phyloP scores from a whole-genome alignment of 2,888 invertebrate species.

The Troides helena region DNA sequence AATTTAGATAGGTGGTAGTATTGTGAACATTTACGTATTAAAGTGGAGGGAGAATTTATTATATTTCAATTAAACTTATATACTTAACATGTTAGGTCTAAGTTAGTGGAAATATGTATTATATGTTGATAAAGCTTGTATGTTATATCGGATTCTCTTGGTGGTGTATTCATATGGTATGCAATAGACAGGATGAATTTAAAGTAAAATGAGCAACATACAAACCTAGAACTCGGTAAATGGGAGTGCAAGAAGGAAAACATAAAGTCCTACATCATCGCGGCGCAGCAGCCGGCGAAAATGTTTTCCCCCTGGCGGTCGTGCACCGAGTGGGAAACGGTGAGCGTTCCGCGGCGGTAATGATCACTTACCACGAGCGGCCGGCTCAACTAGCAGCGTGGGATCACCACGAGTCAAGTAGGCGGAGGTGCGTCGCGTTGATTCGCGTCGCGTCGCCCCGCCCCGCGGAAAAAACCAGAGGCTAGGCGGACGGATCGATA shows the following conservation, averaged over 20 bases:
- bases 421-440: slow-evolving; percentile 46
- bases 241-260: slow-evolving; percentile 20
- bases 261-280: slow-evolving; percentile 22
- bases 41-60: background rate
- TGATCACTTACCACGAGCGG: slow-evolving; percentile 44
- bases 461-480: slow-evolving; percentile 62
- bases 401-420: slow-evolving; percentile 35
- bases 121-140: slow-evolving; percentile 2
- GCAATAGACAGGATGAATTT: background rate
- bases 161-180: background rate
- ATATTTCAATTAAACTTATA: too few relatives aligned
- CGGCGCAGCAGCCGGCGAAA: slow-evolving; percentile 1
- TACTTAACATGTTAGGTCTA: background rate
- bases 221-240: slow-evolving; percentile 5
- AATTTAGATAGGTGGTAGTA: background rate
- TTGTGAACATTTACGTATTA: background rate
- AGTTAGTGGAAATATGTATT: background rate
- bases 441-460: slow-evolving; percentile 42
- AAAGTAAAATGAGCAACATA: background rate
- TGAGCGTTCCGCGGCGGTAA: slow-evolving; percentile 32
- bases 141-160: slow-evolving; percentile 23
- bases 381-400: slow-evolving; percentile 33
- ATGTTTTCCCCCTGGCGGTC: slow-evolving; percentile 15
- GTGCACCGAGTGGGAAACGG: slow-evolving; percentile 28
- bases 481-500: slow-evolving; percentile 76